Evolutionary conservation across 1,140 invertebrate genomes (phyloP), one percentile per base, ranked within the genome.

Genomic region (Ceratina calcarata): DNA sequence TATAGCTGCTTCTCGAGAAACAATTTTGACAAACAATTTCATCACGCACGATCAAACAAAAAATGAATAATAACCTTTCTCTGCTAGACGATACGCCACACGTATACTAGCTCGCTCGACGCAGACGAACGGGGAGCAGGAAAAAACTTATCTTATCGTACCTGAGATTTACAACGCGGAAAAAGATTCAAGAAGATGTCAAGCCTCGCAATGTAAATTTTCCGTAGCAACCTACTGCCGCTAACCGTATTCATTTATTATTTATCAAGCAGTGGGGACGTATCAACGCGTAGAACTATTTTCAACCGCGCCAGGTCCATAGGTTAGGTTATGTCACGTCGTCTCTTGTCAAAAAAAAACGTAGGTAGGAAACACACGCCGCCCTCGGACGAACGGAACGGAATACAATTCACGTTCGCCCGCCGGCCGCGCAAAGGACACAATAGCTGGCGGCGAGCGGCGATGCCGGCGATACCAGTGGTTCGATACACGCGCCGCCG

Each of bases 181-280:
- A 68, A 81, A 58, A 80, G 77, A 72, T 70, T 64, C 62, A 85
- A 83, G 74, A 80, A 66, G 77, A 84, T 81, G 72, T 89, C 89
- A 82, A 86, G 88, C 86, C 70, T 88, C 80, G 80, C 73, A 70
- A 84, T 77, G 68, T 82, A 82, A 65, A 90, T 84, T 82, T 81
- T 86, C 83, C 85, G 81, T 75, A 90, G 68, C 70, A 91, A 75
- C 78, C 82, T 89, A 45, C 76, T 91, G 27, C 27, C 4, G 27
- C 27, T 32, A 37, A 80, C 85, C 84, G 81, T 68, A 87, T 83
- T 90, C 90, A 91, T 91, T 91, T 91, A 83, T 91, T 92, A 85
- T 80, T 70, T 60, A 69, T 58, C 55, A 82, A 82, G 78, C 20
- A 80, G 65, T 55, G 57, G 73, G 55, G 49, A 76, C 37, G 37